Percentiles rank a stretch among this genome's conserved stretches.
phyloP scores from a whole-genome alignment of 2,113 vertebrate genomes.

The Trochalopteron elliotii region DNA sequence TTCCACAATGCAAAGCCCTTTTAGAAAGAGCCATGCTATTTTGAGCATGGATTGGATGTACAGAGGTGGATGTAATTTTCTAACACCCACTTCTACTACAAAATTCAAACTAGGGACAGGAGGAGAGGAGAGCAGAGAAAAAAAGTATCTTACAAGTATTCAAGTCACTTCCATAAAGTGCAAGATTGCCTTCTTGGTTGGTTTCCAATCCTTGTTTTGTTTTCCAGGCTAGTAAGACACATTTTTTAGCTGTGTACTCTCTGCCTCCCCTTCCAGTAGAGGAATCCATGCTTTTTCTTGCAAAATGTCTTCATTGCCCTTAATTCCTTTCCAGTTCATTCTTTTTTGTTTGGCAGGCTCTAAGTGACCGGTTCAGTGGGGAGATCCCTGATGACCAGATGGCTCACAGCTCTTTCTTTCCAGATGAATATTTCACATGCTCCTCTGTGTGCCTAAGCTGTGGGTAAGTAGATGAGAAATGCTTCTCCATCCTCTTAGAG shows the following conservation, averaged over 20 bases:
- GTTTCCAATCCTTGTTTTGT: background rate
- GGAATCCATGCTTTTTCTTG: background rate
- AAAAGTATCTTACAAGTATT: background rate
- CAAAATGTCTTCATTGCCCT: background rate
- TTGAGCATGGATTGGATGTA: background rate
- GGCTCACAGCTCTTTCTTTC: slow-evolving; percentile 95
- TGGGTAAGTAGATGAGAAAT: slow-evolving; percentile 81
- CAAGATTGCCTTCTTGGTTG: background rate
- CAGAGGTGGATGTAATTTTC: background rate
- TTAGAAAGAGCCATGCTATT: background rate
- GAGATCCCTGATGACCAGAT: slow-evolving; percentile 94
- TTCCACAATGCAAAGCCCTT: background rate
- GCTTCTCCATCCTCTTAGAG: background rate
- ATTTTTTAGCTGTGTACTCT: background rate
- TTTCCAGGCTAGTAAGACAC: background rate
- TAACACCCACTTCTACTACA: background rate
- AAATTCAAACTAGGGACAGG: background rate
- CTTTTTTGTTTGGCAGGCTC: slow-evolving; percentile 74
- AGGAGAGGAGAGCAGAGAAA: background rate
- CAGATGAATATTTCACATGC: slow-evolving; percentile 98
- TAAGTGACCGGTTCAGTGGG: slow-evolving; percentile 95
- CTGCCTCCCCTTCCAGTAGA: background rate
- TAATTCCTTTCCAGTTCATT: background rate
- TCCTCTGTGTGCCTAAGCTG: slow-evolving; percentile 95
- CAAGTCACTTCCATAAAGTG: background rate